Evolutionary conservation across 1,140 invertebrate genomes (phyloP), one percentile per base, ranked within the genome.

Genomic region (Doryteuthis pealeii): DNA sequence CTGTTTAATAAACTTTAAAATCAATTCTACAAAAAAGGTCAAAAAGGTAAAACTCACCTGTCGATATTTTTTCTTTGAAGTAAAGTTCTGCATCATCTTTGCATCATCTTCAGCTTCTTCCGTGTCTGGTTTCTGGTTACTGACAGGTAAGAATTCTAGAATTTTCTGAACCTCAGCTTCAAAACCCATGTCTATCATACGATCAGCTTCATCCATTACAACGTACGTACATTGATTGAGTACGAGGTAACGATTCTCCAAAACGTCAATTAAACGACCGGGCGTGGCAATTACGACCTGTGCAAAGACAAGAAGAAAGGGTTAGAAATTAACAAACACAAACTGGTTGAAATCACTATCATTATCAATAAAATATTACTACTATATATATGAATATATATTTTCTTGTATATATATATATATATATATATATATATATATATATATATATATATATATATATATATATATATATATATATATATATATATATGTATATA

Each of bases 161-260:
- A 99, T 99, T 86, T 97, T 98, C 84, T 99, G 96, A 0, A 99
- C 97, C 87, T 99, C 93, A 43, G 95, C 94, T 88, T 99, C 98
- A 88, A 99, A 99, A 88, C 98, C 97, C 96, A 99, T 98, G 89
- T 99, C 97, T 88, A 99, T 98, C 97, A 99, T 99, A 84, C 96
- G 91, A 90, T 99, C 97, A 67, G 97, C 97, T 79, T 92, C 67
- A 94, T 92, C 91, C 80, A 92, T 87, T 54, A 92, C 91, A 58
- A 92, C 90, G 82, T 92, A 92, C 5, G 91, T 91, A 83, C 98
- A 99, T 83, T 98, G 94, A 87, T 94, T 96, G 0, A 99, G 89
- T 12, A 99, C 97, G 71, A 99, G 90, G 87, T 99, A 99, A 78
- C 97, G 91, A 89, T 99, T 99, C 89, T 99, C 98, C 68, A 99